phyloP scores from a whole-genome alignment of 2,888 invertebrate species.

The Megastigmus dorsalis region DNA sequence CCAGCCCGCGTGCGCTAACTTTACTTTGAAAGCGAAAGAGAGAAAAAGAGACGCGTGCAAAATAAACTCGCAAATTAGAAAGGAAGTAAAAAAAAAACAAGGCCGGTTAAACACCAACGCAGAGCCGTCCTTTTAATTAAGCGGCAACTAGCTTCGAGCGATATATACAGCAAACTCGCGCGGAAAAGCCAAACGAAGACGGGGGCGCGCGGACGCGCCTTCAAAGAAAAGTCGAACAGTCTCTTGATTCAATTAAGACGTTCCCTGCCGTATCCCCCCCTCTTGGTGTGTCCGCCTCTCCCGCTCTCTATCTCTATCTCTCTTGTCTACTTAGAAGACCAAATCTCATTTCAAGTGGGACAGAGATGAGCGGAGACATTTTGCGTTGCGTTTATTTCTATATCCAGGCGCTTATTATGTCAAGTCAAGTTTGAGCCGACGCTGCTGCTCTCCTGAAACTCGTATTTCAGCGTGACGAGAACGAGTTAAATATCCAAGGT shows the following conservation, averaged over 20 bases:
- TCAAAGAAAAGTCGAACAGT: constrained; percentile 41
- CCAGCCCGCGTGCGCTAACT: not conserved
- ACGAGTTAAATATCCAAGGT: too few relatives aligned
- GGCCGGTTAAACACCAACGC: constrained; percentile 53
- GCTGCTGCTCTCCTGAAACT: too few relatives aligned
- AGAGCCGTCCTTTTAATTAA: constrained; percentile 47
- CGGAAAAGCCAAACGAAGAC: constrained; percentile 35
- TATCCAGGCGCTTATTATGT: too few relatives aligned
- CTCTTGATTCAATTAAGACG: constrained; percentile 42
- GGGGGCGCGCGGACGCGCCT: too few relatives aligned
- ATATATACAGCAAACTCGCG: not conserved
- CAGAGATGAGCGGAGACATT: constrained; percentile 1
- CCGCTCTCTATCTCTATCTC: too few relatives aligned
- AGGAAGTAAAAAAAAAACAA: constrained; percentile 1
- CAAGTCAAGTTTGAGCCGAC: too few relatives aligned
- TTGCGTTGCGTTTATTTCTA: constrained; percentile 1
- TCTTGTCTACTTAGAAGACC: not conserved
- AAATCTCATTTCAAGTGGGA: not conserved
- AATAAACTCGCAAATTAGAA: constrained; percentile 40
- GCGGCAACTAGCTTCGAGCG: constrained; percentile 37
- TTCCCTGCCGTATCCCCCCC: too few relatives aligned
- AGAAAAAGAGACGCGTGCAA: not conserved
- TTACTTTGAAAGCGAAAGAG: not conserved
- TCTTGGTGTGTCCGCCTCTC: too few relatives aligned
- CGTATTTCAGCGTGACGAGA: too few relatives aligned